phyloP scores from a whole-genome alignment of 1,140 invertebrate genomes.

The Aphaenogaster floridana region DNA sequence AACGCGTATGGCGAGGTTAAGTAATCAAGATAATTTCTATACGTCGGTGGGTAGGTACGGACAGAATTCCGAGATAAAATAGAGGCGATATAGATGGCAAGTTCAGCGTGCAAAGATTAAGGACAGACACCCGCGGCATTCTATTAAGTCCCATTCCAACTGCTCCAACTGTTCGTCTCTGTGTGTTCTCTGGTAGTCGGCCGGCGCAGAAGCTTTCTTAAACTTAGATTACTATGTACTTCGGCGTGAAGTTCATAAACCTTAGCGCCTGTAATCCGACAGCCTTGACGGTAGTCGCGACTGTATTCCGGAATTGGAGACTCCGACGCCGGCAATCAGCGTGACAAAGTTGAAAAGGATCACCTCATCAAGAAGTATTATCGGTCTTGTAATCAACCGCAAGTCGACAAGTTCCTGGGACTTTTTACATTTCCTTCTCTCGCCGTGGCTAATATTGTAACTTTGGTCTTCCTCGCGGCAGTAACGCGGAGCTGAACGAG shows the following conservation, averaged over 20 bases:
- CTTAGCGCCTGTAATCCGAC: constrained; percentile 62
- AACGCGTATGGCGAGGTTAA: constrained; percentile 16
- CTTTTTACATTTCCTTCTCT: constrained; percentile 17
- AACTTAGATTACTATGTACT: constrained; percentile 65
- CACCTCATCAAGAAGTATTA: constrained; percentile 55
- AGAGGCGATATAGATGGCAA: constrained; percentile 47
- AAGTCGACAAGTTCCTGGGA: constrained; percentile 15
- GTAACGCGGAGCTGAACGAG: not conserved
- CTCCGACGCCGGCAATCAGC: constrained; percentile 58
- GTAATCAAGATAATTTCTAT: constrained; percentile 21
- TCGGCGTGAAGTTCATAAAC: constrained; percentile 62
- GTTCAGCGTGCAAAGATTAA: constrained; percentile 52
- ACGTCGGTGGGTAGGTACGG: constrained; percentile 2
- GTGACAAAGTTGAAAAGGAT: constrained; percentile 62
- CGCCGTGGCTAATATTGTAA: not conserved
- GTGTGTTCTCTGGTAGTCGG: constrained; percentile 55
- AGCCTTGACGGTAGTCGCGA: constrained; percentile 33
- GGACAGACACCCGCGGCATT: constrained; percentile 55
- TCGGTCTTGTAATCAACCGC: constrained; percentile 48
- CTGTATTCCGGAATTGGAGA: constrained; percentile 50
- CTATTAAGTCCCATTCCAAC: constrained; percentile 59
- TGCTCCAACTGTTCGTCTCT: constrained; percentile 53
- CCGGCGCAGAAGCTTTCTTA: constrained; percentile 56
- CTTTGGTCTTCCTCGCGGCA: not conserved
- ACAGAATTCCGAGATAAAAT: constrained; percentile 47